Evolutionary conservation across 2,797 vertebrate species (phyloP), one percentile per base, ranked within the genome.

Genomic region (Natrix natrix): DNA sequence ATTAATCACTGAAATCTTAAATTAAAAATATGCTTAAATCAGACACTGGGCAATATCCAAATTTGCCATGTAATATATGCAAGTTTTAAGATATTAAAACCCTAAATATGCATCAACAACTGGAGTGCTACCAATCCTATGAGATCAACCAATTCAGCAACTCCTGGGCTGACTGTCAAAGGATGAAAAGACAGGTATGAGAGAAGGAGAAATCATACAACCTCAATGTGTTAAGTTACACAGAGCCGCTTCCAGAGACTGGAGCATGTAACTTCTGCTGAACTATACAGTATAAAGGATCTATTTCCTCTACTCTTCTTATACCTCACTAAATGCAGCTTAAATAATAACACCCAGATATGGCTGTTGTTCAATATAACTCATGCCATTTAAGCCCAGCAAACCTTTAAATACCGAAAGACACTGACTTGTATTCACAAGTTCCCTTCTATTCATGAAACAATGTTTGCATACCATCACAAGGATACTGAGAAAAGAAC

Each of bases 341-440:
- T 66, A 32, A 57, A 90, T 93, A 92, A 95, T 0, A 92, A 16
- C 78, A 8, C 83, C 93, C 96, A 96, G 93, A 95, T 95, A 94
- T 12, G 88, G 54, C 60, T 93, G 37, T 91, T 69, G 17, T 66
- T 87, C 87, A 87, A 16, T 87, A 63, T 57, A 57, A 20, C 43
- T 32, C 60, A 69, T 69, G n/a, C 55, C 66, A 61, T 60, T 69
- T 56, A 28, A 87, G 69, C 69, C 12, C 61, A 52, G 83, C 24
- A 63, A 93, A 32, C 24, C 28, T 91, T 93, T 61, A 83, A 91
- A 83, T 88, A 88, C 14, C 52, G 28, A 43, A 90, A 66, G 37
- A 37, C 43, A 61, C 55, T 16, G 22, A 24, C 24, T 87, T 83
- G 48, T 43, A 43, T 54, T 57, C 92, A 61, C 26, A 83, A 48